These are phyloP conservation scores for Melinaea marsaeus DNA, from an alignment of 2,888 invertebrate species.

Conservation along the genomic window DNA sequence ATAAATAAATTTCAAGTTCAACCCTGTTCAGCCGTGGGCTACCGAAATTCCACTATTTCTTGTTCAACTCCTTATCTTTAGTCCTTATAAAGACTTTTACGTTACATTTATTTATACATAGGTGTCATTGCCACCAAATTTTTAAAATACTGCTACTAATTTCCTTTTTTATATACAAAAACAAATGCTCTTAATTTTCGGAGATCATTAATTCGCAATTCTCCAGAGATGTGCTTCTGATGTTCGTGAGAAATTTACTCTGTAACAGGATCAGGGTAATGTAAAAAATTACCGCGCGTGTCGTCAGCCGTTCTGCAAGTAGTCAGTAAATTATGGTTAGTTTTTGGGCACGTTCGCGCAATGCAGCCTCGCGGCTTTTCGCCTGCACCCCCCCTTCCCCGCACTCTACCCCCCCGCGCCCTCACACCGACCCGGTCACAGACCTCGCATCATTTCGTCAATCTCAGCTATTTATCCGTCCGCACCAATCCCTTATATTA, in stretches of 20 bases:
- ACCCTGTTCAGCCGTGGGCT: slow-evolving; percentile 60
- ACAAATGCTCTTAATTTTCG: slow-evolving; percentile 53
- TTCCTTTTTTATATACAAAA: slow-evolving; percentile 45
- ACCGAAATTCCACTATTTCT: slow-evolving; percentile 59
- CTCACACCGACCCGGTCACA: slow-evolving; percentile 62
- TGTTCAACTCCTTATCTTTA: slow-evolving; percentile 39
- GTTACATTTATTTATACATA: slow-evolving; percentile 18
- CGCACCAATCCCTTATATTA: slow-evolving; percentile 70
- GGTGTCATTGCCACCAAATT: slow-evolving; percentile 19
- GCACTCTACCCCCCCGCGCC: slow-evolving; percentile 39
- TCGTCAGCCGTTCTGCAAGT: slow-evolving; percentile 70
- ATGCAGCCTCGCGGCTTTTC: slow-evolving; percentile 73
- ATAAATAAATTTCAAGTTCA: slow-evolving; percentile 34
- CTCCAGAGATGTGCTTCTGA: slow-evolving; percentile 63
- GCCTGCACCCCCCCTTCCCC: slow-evolving; percentile 46
- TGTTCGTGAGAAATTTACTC: slow-evolving; percentile 72
- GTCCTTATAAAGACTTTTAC: slow-evolving; percentile 41
- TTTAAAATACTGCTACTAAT: slow-evolving; percentile 27
- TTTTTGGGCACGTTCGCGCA: slow-evolving; percentile 74
- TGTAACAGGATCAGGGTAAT: slow-evolving; percentile 67
- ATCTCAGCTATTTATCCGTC: slow-evolving; percentile 76
- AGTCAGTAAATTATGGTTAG: slow-evolving; percentile 78
- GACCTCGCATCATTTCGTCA: slow-evolving; percentile 72
- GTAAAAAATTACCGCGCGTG: slow-evolving; percentile 68
- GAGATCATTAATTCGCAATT: slow-evolving; percentile 66